Percentiles rank a stretch among this genome's conserved stretches.
These are phyloP conservation scores for Antedon bifida DNA, from an alignment of 35 echinoderm and acorn worm genomes.

Conservation along the genomic window DNA sequence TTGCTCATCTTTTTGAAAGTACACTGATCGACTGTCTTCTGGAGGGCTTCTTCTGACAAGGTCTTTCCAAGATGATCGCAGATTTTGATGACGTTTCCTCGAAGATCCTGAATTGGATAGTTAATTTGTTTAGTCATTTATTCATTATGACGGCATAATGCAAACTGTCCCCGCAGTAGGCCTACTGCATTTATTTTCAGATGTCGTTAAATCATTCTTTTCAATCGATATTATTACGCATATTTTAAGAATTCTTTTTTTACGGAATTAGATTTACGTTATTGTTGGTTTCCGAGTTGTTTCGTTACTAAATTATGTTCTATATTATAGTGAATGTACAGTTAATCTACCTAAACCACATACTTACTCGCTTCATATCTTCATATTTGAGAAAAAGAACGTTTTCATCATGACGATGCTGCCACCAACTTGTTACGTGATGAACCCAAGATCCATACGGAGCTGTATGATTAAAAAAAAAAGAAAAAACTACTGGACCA, in stretches of 20 bases:
- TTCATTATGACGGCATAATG: too few species aligned
- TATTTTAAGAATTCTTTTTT: too few species aligned
- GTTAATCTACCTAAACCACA: too few species aligned
- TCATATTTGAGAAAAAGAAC: constrained; percentile 5
- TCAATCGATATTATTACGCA: too few species aligned
- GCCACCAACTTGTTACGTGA: constrained; percentile 2
- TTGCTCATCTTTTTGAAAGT: constrained; percentile 4
- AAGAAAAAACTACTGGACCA: not conserved
- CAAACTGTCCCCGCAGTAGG: too few species aligned
- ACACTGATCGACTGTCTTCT: not conserved
- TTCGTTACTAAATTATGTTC: too few species aligned
- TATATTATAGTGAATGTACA: too few species aligned
- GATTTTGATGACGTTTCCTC: not conserved
- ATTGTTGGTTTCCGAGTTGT: too few species aligned
- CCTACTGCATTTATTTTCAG: too few species aligned
- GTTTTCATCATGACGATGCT: not conserved
- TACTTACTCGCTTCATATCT: constrained; percentile 13
- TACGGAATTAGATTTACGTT: too few species aligned
- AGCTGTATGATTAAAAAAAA: not conserved
- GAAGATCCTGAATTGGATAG: not conserved
- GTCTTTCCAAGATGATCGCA: not conserved
- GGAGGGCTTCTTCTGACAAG: not conserved
- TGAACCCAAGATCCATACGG: constrained; percentile 8
- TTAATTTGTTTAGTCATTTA: too few species aligned
- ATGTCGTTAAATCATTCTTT: too few species aligned